These are phyloP conservation scores for Salminus brasiliensis DNA, from an alignment of 2,113 vertebrate species.

Conservation along the genomic window DNA sequence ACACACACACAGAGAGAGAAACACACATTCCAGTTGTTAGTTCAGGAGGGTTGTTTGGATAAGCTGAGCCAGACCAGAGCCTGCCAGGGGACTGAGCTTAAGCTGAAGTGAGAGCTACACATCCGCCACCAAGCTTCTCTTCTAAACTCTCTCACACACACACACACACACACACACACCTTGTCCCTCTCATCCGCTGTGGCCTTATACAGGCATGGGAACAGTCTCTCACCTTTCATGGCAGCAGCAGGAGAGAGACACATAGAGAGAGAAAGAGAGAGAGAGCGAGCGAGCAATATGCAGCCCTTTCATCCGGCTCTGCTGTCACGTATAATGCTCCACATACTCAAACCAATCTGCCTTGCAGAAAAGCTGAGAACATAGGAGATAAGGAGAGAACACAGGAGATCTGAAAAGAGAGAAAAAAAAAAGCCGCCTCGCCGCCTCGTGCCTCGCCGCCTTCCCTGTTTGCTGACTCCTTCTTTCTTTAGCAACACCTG, in stretches of 20 bases:
- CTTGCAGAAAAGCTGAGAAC: not conserved
- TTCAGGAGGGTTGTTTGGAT: slow-evolving; percentile 73
- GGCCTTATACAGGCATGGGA: slow-evolving; percentile 79
- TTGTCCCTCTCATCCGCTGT: slow-evolving; percentile 38
- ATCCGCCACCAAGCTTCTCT: slow-evolving; percentile 57
- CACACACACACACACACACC: slow-evolving; percentile 43
- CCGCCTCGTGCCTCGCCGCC: not conserved
- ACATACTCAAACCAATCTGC: slow-evolving; percentile 18
- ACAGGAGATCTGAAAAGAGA: not conserved
- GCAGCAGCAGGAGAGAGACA: slow-evolving; percentile 58
- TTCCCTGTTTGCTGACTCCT: slow-evolving; percentile 5
- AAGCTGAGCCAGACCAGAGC: slow-evolving; percentile 75
- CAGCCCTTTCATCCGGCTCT: slow-evolving; percentile 19
- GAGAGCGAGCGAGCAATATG: not conserved
- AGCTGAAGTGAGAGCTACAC: slow-evolving; percentile 63
- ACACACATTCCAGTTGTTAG: slow-evolving; percentile 62
- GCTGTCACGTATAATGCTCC: slow-evolving; percentile 35
- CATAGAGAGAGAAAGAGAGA: not conserved
- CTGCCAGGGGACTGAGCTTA: slow-evolving; percentile 47
- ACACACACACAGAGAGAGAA: slow-evolving; percentile 27
- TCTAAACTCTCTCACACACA: slow-evolving; percentile 39
- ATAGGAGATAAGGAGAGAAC: not conserved
- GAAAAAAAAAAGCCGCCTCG: not conserved
- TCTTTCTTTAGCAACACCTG: slow-evolving; percentile 27
- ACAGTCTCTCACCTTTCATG: slow-evolving; percentile 78